These are phyloP conservation scores for Drosophila micromelanica DNA, from an alignment of 1,140 invertebrate genomes.

Conservation along the genomic window DNA sequence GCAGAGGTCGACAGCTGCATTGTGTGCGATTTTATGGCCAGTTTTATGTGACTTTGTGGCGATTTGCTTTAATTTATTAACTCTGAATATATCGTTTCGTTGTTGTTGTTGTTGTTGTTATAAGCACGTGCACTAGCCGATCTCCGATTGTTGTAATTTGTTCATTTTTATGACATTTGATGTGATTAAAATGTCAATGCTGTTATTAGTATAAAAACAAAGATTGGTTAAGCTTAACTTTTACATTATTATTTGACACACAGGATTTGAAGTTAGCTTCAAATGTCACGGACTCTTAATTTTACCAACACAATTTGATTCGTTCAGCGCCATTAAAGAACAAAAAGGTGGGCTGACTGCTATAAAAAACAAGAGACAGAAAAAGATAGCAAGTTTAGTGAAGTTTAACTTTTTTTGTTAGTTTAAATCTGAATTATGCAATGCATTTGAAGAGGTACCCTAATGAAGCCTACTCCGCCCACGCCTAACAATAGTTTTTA, in stretches of 20 bases:
- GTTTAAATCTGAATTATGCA: conserved; percentile 3
- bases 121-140: conserved; percentile 16
- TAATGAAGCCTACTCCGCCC: conserved; percentile 17
- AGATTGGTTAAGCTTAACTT: background rate
- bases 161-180: conserved; percentile 19
- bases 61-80: conserved; percentile 48
- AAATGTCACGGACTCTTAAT: conserved; percentile 28
- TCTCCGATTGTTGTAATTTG: conserved; percentile 8
- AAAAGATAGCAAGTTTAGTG: background rate
- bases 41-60: conserved; percentile 44
- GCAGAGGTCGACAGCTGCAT: conserved; percentile 39
- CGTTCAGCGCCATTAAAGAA: background rate
- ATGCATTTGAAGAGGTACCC: conserved; percentile 11
- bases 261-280: background rate
- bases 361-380: background rate
- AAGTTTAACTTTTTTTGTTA: background rate
- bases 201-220: background rate
- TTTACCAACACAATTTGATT: background rate
- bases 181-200: conserved; percentile 18
- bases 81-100: background rate
- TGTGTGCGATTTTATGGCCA: conserved; percentile 41
- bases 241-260: conserved; percentile 1
- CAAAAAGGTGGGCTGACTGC: too few relatives aligned
- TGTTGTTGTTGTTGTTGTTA: background rate
- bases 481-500: conserved; percentile 38